Conservation (phyloP, 2,113 vertebrate genomes). For the Perca flavescens region DNA sequence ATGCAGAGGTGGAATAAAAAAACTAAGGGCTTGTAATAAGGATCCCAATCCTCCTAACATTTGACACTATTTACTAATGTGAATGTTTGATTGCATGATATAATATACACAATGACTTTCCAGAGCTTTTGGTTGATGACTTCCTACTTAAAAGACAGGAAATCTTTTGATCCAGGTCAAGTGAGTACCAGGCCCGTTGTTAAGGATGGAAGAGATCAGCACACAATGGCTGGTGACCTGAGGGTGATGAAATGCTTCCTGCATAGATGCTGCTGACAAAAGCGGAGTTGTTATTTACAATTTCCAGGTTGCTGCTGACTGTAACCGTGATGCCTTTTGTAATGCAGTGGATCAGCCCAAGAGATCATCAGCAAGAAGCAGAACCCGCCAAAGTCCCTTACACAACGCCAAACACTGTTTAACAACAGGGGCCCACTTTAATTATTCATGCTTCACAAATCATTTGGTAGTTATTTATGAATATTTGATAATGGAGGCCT, state of each 20-base stretch:
- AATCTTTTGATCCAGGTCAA: neutral
- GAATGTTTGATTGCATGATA: neutral
- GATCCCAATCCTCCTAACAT: neutral
- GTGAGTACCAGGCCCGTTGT: no score
- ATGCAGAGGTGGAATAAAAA: no score
- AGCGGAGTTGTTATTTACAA: neutral
- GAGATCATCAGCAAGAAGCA: slow-evolving; percentile 19
- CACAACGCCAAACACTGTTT: slow-evolving; percentile 36
- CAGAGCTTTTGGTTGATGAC: neutral
- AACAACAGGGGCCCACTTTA: slow-evolving; percentile 17
- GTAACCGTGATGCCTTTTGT: slow-evolving; percentile 13
- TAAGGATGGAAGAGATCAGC: no score
- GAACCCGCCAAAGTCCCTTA: slow-evolving; percentile 12
- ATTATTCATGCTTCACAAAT: slow-evolving; percentile 61
- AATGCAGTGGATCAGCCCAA: neutral
- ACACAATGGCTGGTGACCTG: no score
- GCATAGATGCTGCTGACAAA: slow-evolving; percentile 10
- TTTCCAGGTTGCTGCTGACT: slow-evolving; percentile 10
- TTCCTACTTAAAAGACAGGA: neutral
- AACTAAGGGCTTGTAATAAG: no score
- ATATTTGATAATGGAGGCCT: slow-evolving; percentile 47
- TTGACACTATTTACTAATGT: neutral
- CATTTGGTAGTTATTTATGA: slow-evolving; percentile 46
- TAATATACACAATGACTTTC: neutral
- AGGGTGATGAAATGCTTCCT: slow-evolving; percentile 1